Conservation (phyloP, 2,888 invertebrate genomes). For the Cerastoderma edule region DNA sequence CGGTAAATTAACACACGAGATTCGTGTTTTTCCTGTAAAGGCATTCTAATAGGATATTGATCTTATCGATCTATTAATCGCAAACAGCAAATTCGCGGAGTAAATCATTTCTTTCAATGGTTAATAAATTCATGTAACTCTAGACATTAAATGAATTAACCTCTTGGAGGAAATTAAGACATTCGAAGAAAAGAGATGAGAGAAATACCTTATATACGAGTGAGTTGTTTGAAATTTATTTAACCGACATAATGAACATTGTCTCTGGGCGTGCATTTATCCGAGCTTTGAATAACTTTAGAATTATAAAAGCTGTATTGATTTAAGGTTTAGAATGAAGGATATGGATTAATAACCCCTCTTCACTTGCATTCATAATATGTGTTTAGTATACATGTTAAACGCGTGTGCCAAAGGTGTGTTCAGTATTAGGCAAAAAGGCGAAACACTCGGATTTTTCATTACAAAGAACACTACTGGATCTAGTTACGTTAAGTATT, state of each 20-base stretch:
- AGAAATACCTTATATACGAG: background rate
- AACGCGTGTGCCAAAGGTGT: no score
- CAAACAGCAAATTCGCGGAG: background rate
- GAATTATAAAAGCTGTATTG: background rate
- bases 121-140: constrained; percentile 14
- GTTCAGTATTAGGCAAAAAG: no score
- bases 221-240: background rate
- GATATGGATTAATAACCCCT: no score
- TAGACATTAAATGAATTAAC: no score
- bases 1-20: no score
- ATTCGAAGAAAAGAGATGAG: background rate
- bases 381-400: no score
- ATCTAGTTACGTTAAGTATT: background rate
- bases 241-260: background rate
- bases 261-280: background rate
- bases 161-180: background rate
- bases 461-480: background rate
- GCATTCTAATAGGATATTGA: no score
- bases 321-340: no score
- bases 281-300: background rate
- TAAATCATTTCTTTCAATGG: background rate
- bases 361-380: no score
- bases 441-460: background rate
- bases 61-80: constrained; percentile 9
- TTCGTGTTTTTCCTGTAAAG: no score